Evolutionary conservation across 2,888 invertebrate species (phyloP).

Genomic region (Calliopum simillimum): DNA sequence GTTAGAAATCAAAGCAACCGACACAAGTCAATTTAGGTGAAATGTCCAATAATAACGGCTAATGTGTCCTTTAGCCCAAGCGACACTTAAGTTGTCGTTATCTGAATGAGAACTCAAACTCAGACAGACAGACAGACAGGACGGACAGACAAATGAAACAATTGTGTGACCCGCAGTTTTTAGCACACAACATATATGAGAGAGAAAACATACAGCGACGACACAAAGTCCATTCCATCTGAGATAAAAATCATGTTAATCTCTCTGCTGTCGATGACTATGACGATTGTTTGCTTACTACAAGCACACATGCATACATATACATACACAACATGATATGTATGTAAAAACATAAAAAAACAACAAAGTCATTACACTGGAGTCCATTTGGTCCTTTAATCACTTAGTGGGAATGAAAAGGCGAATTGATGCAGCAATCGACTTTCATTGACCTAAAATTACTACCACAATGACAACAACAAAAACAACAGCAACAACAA

Average conservation of each 20-base stretch:
- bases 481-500: conserved; percentile 35
- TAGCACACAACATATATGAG: too few species aligned
- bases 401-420: conserved; percentile 4
- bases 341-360: too few species aligned
- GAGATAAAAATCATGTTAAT: too few species aligned
- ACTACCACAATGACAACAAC: conserved; percentile 11
- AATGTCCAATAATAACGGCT: conserved; percentile 13
- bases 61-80: conserved; percentile 19
- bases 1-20: neutral
- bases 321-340: too few species aligned
- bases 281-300: too few species aligned
- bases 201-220: too few species aligned
- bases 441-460: conserved; percentile 18
- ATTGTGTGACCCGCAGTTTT: too few species aligned
- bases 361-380: neutral
- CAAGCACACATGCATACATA: too few species aligned
- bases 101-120: too few species aligned
- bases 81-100: neutral
- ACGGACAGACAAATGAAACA: neutral
- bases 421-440: neutral
- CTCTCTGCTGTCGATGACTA: too few species aligned
- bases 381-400: conserved; percentile 26
- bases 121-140: neutral
- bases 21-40: conserved; percentile 18
- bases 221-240: too few species aligned